Evolutionary conservation across 2,888 invertebrate species (phyloP).

Genomic region (Druceiella hillmani): DNA sequence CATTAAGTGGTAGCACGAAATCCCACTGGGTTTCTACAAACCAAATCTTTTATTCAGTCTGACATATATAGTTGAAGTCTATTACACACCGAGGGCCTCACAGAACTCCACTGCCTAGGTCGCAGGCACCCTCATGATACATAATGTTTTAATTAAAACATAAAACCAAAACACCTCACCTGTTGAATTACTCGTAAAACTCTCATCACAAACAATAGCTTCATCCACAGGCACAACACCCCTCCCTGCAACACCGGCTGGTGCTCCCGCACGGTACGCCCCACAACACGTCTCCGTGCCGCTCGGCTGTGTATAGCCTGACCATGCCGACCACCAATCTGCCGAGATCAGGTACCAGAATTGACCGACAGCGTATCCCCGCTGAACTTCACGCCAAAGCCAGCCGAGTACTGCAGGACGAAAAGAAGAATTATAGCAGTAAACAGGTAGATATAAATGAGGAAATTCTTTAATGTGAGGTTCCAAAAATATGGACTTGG

Average conservation of each 20-base stretch:
- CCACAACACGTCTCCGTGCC: constrained; percentile 34
- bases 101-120: no score
- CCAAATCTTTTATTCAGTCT: no score
- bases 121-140: no score
- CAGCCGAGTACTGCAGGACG: constrained; percentile 62
- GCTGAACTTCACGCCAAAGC: constrained; percentile 70
- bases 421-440: constrained; percentile 8
- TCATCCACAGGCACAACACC: constrained; percentile 47
- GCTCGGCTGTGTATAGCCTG: constrained; percentile 55
- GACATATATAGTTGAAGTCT: no score
- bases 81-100: no score
- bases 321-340: constrained; percentile 86
- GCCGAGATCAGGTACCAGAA: constrained; percentile 85
- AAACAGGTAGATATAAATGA: no score
- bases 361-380: constrained; percentile 75
- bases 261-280: constrained; percentile 13
- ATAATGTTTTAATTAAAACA: no score
- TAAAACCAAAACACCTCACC: no score
- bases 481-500: no score
- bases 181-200: constrained; percentile 59
- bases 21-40: no score
- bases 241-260: constrained; percentile 18
- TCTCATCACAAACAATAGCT: constrained; percentile 63
- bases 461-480: no score
- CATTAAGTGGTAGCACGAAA: no score